phyloP scores from a whole-genome alignment of 2,888 invertebrate genomes.

The Drosophila leonis region DNA sequence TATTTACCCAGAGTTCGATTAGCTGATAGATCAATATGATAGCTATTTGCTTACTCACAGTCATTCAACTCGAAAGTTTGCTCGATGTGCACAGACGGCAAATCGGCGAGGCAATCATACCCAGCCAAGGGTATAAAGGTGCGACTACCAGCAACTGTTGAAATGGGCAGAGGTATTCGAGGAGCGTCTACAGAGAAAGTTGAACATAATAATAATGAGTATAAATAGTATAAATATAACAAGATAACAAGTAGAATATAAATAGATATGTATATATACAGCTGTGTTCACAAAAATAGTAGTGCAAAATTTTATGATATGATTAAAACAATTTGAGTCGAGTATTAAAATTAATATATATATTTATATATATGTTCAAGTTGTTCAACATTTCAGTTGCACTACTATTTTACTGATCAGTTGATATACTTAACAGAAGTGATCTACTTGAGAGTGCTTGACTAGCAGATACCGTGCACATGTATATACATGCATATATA shows the following conservation, averaged over 20 bases:
- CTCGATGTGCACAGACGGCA: slow-evolving; percentile 90
- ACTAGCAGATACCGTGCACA: not conserved
- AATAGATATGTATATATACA: not conserved
- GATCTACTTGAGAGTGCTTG: not conserved
- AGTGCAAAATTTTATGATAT: no score
- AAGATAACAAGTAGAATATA: not conserved
- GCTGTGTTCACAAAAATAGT: no score
- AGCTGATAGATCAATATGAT: not conserved
- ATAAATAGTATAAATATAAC: slow-evolving; percentile 1
- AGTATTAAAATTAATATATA: no score
- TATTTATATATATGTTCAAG: no score
- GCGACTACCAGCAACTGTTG: slow-evolving; percentile 78
- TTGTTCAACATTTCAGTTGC: no score
- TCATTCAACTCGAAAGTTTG: slow-evolving; percentile 92
- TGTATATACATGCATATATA: not conserved
- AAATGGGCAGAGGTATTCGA: slow-evolving; percentile 77
- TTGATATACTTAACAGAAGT: not conserved
- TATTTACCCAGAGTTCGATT: not conserved
- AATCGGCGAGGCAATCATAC: slow-evolving; percentile 90
- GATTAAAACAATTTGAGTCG: no score
- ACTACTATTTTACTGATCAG: no score
- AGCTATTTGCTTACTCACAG: slow-evolving; percentile 86
- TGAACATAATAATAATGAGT: not conserved
- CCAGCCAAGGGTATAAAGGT: slow-evolving; percentile 87
- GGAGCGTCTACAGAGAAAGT: slow-evolving; percentile 33